Evolutionary conservation across 2,797 vertebrate genomes (phyloP).

Genomic region (Gobio occitaniae): DNA sequence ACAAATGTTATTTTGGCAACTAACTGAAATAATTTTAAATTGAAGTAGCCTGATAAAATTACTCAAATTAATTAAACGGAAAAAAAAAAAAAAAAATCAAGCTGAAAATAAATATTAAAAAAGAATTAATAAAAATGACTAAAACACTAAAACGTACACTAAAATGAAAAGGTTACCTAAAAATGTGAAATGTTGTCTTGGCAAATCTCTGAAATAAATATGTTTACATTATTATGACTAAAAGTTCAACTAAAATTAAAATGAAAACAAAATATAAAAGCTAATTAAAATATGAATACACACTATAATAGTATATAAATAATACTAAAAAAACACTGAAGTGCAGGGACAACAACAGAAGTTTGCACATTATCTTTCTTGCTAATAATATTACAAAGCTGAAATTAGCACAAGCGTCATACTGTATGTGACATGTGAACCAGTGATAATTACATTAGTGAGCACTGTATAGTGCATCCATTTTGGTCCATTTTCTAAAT

Average conservation of each 20-base stretch:
- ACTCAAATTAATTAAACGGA: not conserved
- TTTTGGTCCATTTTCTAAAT: not conserved
- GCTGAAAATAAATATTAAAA: not conserved
- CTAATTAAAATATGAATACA: not conserved
- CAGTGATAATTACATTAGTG: slow-evolving; percentile 41
- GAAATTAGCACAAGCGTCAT: slow-evolving; percentile 40
- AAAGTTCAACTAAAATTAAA: not conserved
- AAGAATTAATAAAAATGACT: not conserved
- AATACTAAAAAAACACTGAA: not conserved
- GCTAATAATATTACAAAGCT: slow-evolving; percentile 15
- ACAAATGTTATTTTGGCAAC: not conserved
- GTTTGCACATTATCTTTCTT: not conserved
- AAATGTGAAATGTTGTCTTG: not conserved
- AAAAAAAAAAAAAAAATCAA: not conserved
- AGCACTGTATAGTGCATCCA: slow-evolving; percentile 11
- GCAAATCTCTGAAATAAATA: not conserved
- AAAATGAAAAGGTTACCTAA: not conserved
- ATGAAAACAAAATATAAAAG: not conserved
- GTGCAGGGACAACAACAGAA: slow-evolving; percentile 12
- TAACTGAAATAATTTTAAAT: not conserved
- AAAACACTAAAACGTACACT: not conserved
- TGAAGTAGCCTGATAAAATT: not conserved
- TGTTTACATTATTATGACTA: not conserved
- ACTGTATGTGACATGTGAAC: not conserved
- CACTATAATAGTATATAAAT: not conserved